phyloP scores from a whole-genome alignment of 2,797 vertebrate species.

The Tauraco hartlaubi region DNA sequence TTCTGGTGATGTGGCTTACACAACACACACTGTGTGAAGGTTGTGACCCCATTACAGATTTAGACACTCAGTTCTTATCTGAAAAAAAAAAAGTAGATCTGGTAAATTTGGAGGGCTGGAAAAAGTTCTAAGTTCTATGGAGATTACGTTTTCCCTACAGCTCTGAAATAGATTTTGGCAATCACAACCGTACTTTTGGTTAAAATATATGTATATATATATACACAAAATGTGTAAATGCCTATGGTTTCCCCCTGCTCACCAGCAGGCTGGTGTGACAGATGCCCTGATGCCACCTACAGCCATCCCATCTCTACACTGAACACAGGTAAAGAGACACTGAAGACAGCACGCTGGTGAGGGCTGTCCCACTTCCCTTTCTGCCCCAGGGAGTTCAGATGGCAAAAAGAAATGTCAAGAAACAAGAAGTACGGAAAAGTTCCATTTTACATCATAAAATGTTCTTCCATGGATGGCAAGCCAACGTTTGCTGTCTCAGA shows the following conservation, averaged over 20 bases:
- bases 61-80: background rate
- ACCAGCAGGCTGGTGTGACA: background rate
- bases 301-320: background rate
- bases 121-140: background rate
- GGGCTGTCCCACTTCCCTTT: background rate
- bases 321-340: background rate
- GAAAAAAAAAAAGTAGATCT: background rate
- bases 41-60: background rate
- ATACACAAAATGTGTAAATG: background rate
- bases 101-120: background rate
- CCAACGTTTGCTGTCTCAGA: background rate
- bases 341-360: accelerated
- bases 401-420: background rate
- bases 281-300: accelerated
- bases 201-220: background rate
- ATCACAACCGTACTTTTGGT: background rate
- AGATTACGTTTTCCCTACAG: background rate
- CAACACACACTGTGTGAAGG: background rate
- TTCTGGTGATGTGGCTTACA: background rate
- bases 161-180: background rate
- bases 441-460: background rate
- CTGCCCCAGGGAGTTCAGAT: background rate
- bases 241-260: background rate
- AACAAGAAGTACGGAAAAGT: background rate
- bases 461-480: background rate